Evolutionary conservation across 2,113 vertebrate species (phyloP).

Genomic region (Thoracochromis brauschi): DNA sequence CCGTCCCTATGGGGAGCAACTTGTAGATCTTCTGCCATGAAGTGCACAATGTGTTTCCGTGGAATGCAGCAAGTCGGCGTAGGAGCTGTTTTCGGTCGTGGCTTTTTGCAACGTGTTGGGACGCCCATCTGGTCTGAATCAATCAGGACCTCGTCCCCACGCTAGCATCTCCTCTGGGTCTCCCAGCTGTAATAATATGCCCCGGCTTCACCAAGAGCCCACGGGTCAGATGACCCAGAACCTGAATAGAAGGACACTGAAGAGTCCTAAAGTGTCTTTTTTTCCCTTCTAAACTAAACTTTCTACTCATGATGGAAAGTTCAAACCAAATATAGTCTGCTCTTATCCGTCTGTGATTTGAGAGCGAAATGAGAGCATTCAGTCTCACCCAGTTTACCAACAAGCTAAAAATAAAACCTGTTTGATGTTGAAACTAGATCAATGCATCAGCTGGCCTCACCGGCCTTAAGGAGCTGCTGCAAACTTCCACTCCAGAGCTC

Average conservation of each 20-base stretch:
- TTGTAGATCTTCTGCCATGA: background rate
- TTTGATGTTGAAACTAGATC: conserved; percentile 54
- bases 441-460: conserved; percentile 38
- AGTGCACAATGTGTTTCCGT: conserved; percentile 50
- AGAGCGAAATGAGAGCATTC: conserved; percentile 23
- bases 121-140: conserved; percentile 93
- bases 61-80: conserved; percentile 80
- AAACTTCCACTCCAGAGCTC: background rate
- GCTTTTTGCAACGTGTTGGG: conserved; percentile 75
- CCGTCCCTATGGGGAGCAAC: background rate
- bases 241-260: background rate
- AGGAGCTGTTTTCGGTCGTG: conserved; percentile 82
- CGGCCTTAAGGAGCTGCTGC: conserved; percentile 11
- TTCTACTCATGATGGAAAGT: background rate
- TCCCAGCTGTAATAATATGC: conserved; percentile 91
- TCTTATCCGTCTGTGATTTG: background rate
- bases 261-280: background rate
- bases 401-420: conserved; percentile 41
- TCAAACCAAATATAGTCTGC: background rate
- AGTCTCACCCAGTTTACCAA: conserved; percentile 37
- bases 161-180: conserved; percentile 59
- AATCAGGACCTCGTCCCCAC: conserved; percentile 79
- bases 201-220: conserved; percentile 63
- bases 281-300: background rate
- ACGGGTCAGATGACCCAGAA: conserved; percentile 53